Evolutionary conservation across 2,888 invertebrate genomes (phyloP).

Genomic region (Odontothrips loti): DNA sequence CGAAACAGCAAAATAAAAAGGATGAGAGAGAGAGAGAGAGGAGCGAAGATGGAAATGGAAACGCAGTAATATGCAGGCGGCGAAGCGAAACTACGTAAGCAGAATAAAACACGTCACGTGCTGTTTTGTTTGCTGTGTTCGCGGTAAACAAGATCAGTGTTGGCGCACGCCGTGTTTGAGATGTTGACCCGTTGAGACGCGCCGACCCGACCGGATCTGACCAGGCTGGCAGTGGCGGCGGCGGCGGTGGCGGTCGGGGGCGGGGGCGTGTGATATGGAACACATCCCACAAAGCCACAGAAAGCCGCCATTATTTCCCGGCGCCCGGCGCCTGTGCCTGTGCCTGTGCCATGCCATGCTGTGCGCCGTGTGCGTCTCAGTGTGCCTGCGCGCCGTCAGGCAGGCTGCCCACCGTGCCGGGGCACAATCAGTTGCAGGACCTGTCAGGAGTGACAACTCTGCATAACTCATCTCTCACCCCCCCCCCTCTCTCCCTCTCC

Average conservation of each 20-base stretch:
- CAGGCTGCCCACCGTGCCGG: neutral
- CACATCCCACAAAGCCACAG: neutral
- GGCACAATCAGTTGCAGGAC: conserved; percentile 19
- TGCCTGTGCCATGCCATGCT: no score
- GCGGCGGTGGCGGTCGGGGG: neutral
- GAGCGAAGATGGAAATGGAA: neutral
- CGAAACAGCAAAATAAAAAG: neutral
- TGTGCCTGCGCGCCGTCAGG: no score
- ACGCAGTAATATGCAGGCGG: neutral
- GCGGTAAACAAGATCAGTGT: no score
- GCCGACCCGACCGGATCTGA: no score
- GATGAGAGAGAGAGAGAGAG: neutral
- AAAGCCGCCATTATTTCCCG: neutral
- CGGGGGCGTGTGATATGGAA: neutral
- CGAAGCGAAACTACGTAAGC: no score
- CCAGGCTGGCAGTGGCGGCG: neutral
- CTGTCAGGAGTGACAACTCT: conserved; percentile 9
- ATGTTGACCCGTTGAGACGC: no score
- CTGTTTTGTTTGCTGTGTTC: no score
- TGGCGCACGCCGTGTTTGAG: no score
- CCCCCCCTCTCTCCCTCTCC: neutral
- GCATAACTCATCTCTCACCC: conserved; percentile 18
- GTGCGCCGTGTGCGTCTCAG: no score
- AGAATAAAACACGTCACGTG: no score
- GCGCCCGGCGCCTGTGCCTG: neutral